These are phyloP conservation scores for Nothoprocta pentlandii DNA, from an alignment of 2,113 vertebrate genomes.

Conservation along the genomic window DNA sequence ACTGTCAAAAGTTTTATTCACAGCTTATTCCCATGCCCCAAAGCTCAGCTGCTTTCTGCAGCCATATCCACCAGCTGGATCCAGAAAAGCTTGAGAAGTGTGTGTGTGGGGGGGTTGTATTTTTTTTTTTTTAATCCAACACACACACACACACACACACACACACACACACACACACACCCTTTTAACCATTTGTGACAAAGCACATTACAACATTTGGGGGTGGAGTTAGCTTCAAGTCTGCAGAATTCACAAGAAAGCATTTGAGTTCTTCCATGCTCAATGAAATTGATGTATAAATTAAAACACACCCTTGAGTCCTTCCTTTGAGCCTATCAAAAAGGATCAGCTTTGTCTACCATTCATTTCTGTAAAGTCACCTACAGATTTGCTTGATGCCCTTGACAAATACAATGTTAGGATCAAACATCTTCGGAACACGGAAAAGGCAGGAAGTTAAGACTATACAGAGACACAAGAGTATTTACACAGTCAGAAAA, in stretches of 20 bases:
- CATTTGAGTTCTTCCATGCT: rapidly evolving
- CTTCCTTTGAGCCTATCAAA: not conserved
- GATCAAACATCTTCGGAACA: not conserved
- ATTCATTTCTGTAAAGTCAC: not conserved
- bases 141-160: too few relatives aligned
- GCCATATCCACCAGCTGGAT: not conserved
- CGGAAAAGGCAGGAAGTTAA: not conserved
- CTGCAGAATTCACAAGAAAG: not conserved
- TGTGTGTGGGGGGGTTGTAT: too few relatives aligned
- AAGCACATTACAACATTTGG: not conserved
- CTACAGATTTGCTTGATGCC: not conserved
- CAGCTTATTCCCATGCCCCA: not conserved
- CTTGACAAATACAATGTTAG: not conserved
- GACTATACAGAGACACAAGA: not conserved
- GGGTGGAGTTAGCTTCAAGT: not conserved
- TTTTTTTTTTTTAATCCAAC: too few relatives aligned
- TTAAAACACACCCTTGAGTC: not conserved
- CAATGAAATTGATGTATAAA: not conserved
- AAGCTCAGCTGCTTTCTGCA: not conserved
- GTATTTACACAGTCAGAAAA: not conserved
- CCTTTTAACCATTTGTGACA: not conserved
- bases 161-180: too few relatives aligned
- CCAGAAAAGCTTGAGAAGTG: too few relatives aligned
- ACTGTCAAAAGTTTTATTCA: not conserved
- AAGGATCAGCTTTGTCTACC: not conserved